Evolutionary conservation across 2,888 invertebrate genomes (phyloP), one percentile per base, ranked within the genome.

Genomic region (Tipula helvola): DNA sequence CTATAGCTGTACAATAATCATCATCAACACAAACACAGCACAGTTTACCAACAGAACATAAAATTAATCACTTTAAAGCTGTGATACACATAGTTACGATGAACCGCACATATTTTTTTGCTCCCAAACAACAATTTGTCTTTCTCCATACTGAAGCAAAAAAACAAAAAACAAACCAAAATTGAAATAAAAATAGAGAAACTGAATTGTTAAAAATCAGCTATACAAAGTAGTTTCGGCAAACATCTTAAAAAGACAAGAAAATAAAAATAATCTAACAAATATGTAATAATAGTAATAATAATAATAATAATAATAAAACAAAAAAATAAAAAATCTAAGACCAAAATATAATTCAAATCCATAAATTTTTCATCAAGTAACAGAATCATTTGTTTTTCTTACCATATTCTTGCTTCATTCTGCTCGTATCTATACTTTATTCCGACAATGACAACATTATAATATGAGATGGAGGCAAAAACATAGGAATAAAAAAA

Each of bases 291-390:
- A 57, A 57, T 57, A 57, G n/a, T 71, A 71, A 71, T 71, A 71
- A 57, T 47, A 28, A 28, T 28, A 28, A 28, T 28, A 7, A 39
- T 39, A 39, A 39, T 39, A 57, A 44, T 44, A 44, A 44, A 44
- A 44, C 44, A 44, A 44, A 57, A 52, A 71, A 28, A 71, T 28
- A 39, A 52, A 52, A 71, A 28, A 71, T 71, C 28, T 71, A 71
- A 71, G 71, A 71, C 71, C 71, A 71, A 71, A 71, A 71, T 71
- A 71, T 71, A 71, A 71, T 71, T 71, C 71, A 28, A 71, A 71
- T 71, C 71, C 71, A 71, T 71, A 71, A 71, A 71, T 71, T 71
- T 71, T 71, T 71, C 71, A 71, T 71, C 71, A 71, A 71, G 71
- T 71, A 71, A 71, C 28, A 71, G 71, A 71, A 71, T 71, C 71